phyloP scores from a whole-genome alignment of 2,888 invertebrate genomes.

The Lymantria monacha region DNA sequence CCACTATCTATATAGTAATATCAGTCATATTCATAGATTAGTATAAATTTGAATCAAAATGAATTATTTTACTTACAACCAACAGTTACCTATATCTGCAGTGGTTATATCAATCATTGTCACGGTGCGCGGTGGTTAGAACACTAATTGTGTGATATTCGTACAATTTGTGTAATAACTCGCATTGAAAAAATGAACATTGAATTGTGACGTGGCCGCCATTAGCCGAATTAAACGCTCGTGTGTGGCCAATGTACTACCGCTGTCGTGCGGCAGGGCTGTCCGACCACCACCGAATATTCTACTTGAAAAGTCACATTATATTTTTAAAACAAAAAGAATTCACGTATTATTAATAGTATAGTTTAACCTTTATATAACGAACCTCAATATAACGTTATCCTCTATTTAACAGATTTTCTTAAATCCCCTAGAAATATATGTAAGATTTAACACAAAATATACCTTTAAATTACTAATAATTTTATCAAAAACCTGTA shows the following conservation, averaged over 20 bases:
- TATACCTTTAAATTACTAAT: too few relatives aligned
- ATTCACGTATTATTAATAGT: too few relatives aligned
- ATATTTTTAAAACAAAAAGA: not conserved
- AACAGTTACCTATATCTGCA: too few relatives aligned
- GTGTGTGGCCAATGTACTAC: constrained; percentile 34
- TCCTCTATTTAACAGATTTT: too few relatives aligned
- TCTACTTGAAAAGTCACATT: not conserved
- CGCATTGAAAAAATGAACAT: constrained; percentile 41
- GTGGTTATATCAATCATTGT: not conserved
- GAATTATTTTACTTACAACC: not conserved
- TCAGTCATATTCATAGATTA: too few relatives aligned
- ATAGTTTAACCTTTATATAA: too few relatives aligned
- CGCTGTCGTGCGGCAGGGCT: constrained; percentile 4
- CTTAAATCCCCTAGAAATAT: too few relatives aligned
- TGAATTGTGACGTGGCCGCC: constrained; percentile 31
- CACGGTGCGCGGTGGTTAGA: not conserved
- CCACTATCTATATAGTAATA: too few relatives aligned
- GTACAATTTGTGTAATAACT: constrained; percentile 21
- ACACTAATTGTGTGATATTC: not conserved
- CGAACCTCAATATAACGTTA: too few relatives aligned
- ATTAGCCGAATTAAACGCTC: constrained; percentile 64
- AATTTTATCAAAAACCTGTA: too few relatives aligned
- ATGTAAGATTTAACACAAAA: too few relatives aligned
- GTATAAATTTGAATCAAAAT: too few relatives aligned
- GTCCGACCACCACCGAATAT: not conserved